phyloP scores from a whole-genome alignment of 2,888 invertebrate species.

The Boloria euphrosyne region DNA sequence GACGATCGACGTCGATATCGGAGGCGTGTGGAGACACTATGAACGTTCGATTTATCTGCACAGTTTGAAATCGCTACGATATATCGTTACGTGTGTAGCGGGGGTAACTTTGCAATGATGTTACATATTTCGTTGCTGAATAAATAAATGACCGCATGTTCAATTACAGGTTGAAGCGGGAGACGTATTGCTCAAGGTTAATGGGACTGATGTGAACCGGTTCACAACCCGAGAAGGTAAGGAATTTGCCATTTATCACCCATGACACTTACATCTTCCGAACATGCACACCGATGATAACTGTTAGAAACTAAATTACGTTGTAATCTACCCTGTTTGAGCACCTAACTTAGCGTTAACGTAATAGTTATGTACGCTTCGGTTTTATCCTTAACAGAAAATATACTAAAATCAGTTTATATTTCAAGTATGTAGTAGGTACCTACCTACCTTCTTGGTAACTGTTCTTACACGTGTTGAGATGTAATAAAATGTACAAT shows the following conservation, averaged over 20 bases:
- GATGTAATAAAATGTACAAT: conserved; percentile 11
- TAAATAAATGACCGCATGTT: conserved; percentile 46
- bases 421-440: background rate
- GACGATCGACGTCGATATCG: no score
- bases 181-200: conserved; percentile 96
- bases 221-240: conserved; percentile 96
- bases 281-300: conserved; percentile 26
- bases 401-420: background rate
- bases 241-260: conserved; percentile 71
- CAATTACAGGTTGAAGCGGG: conserved; percentile 94
- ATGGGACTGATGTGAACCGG: conserved; percentile 95
- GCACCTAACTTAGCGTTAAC: background rate
- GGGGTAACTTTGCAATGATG: conserved; percentile 6
- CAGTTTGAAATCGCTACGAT: no score
- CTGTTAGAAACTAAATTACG: conserved; percentile 40
- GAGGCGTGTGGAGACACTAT: no score
- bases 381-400: background rate
- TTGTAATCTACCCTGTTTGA: background rate
- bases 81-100: no score
- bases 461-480: background rate
- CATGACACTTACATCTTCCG: conserved; percentile 56
- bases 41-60: no score
- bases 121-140: conserved; percentile 20
- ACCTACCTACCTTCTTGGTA: background rate
- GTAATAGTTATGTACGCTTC: no score